These are phyloP conservation scores for Eupithecia centaureata DNA, from an alignment of 2,888 invertebrate species.

Conservation along the genomic window DNA sequence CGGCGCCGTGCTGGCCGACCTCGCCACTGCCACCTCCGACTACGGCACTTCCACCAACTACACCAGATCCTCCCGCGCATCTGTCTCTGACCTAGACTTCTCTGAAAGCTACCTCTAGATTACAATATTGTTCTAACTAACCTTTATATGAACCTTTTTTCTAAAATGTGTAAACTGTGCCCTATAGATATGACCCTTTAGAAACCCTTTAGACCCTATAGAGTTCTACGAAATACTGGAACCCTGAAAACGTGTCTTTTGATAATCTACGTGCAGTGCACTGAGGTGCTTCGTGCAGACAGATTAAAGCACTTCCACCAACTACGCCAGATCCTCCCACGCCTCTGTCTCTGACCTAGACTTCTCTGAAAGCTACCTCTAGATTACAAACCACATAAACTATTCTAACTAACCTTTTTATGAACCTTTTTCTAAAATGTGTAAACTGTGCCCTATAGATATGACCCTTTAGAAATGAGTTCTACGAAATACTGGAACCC, in stretches of 20 bases:
- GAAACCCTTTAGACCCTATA: too few species aligned
- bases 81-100: slow-evolving; percentile 94
- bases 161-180: neutral
- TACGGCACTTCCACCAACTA: slow-evolving; percentile 91
- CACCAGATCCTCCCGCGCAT: slow-evolving; percentile 92
- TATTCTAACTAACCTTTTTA: neutral
- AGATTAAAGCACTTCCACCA: slow-evolving; percentile 90
- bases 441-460: neutral
- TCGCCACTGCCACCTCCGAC: slow-evolving; percentile 91
- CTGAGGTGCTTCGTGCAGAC: neutral
- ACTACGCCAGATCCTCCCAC: slow-evolving; percentile 91
- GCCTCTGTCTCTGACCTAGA: slow-evolving; percentile 94
- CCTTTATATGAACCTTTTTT: neutral
- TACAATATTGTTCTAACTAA: neutral
- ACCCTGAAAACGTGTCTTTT: neutral
- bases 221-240: neutral
- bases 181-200: neutral
- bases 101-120: slow-evolving; percentile 92
- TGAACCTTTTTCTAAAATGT: neutral
- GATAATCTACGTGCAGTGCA: neutral
- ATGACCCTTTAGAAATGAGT: neutral
- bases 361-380: slow-evolving; percentile 94
- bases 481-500: neutral
- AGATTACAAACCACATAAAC: slow-evolving; percentile 31
- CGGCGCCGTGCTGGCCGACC: slow-evolving; percentile 89